Evolutionary conservation across 2,797 vertebrate species (phyloP), one percentile per base, ranked within the genome.

Genomic region (Pseudotriccus pelzelni): DNA sequence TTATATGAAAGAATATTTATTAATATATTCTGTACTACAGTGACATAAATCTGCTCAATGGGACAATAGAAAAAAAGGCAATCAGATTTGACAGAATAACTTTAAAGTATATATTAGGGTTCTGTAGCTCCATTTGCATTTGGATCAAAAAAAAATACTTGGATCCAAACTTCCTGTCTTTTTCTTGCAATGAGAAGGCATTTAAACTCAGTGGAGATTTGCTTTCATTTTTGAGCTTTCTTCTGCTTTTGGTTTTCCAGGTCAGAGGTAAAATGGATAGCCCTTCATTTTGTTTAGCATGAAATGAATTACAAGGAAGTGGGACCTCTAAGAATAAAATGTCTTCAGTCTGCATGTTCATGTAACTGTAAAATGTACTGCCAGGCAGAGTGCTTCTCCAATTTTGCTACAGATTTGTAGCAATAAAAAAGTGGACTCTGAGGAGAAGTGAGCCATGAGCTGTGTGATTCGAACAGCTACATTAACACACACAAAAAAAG

Each of bases 361-460:
- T 50, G 43, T 84, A 85, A 93, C 75, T 96, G 86, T 89, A 92
- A 95, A 96, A 89, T 25, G 7, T 70, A 92, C 70, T 84, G 81
- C 86, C 84, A 81, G 72, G 81, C 75, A 93, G 67, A 93, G 39
- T 95, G 79, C 79, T 89, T 88, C 88, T 89, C 69, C 87, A 83
- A 73, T 93, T 91, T 81, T 22, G 3, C 64, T 78, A 44, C 50
- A 52, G 25, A 66, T 91, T 84, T 81, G 27, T 79, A 89, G 80
- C 75, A 84, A 76, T 80, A 82, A 86, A 96, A 85, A 84, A 68
- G 28, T 56, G 49, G 46, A 60, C 70, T 84, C 62, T 34, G 23
- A 84, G 87, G 83, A 88, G 56, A 94, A 85, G 83, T 53, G 49
- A 96, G 70, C 89, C 56, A 32, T 77, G 66, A 76, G 84, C 81